A percentile compares a stretch with the other conserved stretches of the same genome.
These are phyloP conservation scores for Entomobrya proxima DNA, from an alignment of 2,888 invertebrate genomes.

Conservation along the genomic window DNA sequence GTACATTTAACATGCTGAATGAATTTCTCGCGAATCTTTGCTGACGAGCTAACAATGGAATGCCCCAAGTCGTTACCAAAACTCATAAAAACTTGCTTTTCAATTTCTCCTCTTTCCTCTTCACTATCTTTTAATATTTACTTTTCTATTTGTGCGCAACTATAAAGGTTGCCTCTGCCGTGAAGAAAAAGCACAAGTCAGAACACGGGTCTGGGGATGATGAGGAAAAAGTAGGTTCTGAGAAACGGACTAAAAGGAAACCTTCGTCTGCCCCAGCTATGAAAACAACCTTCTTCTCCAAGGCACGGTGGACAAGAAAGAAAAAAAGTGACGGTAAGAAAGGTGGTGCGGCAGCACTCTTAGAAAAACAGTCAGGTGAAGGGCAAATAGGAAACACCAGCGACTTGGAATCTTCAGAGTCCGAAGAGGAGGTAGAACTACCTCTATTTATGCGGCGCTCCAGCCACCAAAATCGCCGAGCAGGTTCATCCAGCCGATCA, in stretches of 20 bases:
- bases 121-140: neutral
- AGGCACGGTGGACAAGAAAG: constrained; percentile 52
- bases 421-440: constrained; percentile 47
- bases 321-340: constrained; percentile 26
- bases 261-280: constrained; percentile 23
- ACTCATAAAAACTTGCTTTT: neutral
- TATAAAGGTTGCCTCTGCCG: constrained; percentile 56
- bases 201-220: constrained; percentile 27
- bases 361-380: constrained; percentile 36
- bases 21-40: neutral
- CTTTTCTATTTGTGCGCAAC: neutral
- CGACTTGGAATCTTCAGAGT: constrained; percentile 43
- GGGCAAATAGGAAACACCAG: constrained; percentile 9
- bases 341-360: neutral
- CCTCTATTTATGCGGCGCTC: constrained; percentile 48
- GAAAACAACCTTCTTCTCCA: constrained; percentile 65
- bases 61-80: neutral
- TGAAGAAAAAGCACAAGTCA: constrained; percentile 48
- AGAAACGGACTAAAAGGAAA: constrained; percentile 25
- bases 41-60: neutral
- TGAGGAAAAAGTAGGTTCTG: neutral
- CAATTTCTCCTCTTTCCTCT: neutral
- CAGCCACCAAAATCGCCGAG: neutral
- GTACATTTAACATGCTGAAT: constrained; percentile 7
- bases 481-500: constrained; percentile 18